Base-by-base conservation (phyloP, 37 sponge, comb jelly and placozoan species). In the Spongilla lacustris region DNA sequence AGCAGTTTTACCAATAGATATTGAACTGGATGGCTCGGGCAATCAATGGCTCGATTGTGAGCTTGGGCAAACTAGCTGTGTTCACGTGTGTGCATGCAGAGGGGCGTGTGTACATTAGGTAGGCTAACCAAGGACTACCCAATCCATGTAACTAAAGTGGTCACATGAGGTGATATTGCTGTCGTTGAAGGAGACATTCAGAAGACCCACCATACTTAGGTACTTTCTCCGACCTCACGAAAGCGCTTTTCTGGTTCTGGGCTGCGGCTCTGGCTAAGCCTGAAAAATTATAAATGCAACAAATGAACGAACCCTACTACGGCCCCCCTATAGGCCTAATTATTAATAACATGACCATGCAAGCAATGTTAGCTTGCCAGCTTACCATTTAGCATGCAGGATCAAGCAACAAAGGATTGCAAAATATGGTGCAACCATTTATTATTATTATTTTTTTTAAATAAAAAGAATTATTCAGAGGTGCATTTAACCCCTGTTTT, bases 51-150 rank as follows among this genome's bases (percentile, higher is more conserved):
- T 58, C 11, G 58, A 58, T 58, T 58, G 58, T 58, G 58, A 58
- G 58, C 58, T 58, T 58, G 58, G 58, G 58, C 58, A 58, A 58
- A 58, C 58, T 58, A 58, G 58, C 58, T 58, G 58, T 58, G 58
- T 58, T 58, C 58, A 58, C 58, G 58, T 58, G 58, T 58, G 58
- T 58, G 58, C 58, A 58, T 58, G 58, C 58, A 58, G 58, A 58
- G 58, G 58, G 58, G 58, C 58, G 58, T 58, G 58, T 58, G 58
- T 58, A 58, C 58, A 58, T 58, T 58, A 58, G 58, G 58, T 58
- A 58, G 58, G 58, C 58, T 58, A 58, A 58, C 58, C 58, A 58
- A 58, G 58, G 58, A 58, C 58, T 58, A 58, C 58, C 58, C 58
- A 58, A 58, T 58, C 58, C 58, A 14, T 58, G 19, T 58, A 58